These are phyloP conservation scores for Wasmannia auropunctata DNA, from an alignment of 1,140 invertebrate species.

Conservation along the genomic window DNA sequence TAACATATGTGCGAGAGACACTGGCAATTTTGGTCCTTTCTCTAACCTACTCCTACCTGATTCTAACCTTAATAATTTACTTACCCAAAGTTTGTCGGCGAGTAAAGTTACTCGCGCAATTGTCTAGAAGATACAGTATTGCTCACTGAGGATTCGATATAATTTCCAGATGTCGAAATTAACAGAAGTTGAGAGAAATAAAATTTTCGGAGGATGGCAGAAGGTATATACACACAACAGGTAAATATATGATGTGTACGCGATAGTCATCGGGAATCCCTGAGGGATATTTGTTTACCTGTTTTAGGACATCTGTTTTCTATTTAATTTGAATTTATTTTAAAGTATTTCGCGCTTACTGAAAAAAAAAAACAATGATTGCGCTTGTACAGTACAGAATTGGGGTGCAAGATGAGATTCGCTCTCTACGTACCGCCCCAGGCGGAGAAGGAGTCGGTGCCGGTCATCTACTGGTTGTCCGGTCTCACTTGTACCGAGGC, in stretches of 20 bases:
- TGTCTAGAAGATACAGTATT: not conserved
- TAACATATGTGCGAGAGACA: not conserved
- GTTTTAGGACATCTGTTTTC: no score
- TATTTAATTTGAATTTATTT: not conserved
- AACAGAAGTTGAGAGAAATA: constrained; percentile 89
- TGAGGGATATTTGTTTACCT: constrained; percentile 26
- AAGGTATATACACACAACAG: constrained; percentile 94
- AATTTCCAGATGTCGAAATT: constrained; percentile 82
- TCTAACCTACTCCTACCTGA: not conserved
- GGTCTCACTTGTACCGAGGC: constrained; percentile 98
- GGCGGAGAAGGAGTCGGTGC: constrained; percentile 88
- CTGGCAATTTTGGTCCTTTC: not conserved
- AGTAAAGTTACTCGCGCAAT: not conserved
- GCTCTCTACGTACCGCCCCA: constrained; percentile 95
- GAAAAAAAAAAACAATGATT: not conserved
- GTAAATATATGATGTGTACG: constrained; percentile 77
- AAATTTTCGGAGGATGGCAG: constrained; percentile 93
- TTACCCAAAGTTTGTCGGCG: not conserved
- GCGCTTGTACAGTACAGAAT: constrained; percentile 86
- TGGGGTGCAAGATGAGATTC: constrained; percentile 97
- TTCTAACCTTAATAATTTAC: not conserved
- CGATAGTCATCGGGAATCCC: not conserved
- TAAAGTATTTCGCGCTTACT: not conserved
- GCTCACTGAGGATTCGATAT: not conserved
- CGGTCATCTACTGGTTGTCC: constrained; percentile 97